phyloP scores from a whole-genome alignment of 2,888 invertebrate genomes.

The Oscheius sp. region DNA sequence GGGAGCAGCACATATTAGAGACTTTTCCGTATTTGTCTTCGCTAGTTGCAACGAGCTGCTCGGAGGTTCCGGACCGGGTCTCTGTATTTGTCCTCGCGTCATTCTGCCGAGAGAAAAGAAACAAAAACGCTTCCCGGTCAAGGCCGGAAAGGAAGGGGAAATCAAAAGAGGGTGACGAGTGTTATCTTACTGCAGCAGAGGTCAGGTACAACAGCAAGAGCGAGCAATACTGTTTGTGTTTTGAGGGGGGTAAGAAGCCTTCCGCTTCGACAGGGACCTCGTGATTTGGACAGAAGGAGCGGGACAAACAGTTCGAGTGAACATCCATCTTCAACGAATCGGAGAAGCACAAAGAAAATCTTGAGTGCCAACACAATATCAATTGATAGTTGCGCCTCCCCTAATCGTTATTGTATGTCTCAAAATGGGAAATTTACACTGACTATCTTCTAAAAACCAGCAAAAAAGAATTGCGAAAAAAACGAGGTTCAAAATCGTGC shows the following conservation, averaged over 20 bases:
- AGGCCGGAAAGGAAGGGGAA: neutral
- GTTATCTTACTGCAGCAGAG: neutral
- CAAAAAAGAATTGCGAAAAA: no score
- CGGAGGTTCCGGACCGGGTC: conserved; percentile 9
- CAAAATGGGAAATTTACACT: no score
- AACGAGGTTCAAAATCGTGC: no score
- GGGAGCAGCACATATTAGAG: neutral
- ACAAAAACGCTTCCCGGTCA: conserved; percentile 35
- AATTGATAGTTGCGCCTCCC: no score
- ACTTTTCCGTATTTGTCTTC: conserved; percentile 18
- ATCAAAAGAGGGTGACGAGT: neutral
- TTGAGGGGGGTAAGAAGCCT: neutral
- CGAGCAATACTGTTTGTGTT: neutral
- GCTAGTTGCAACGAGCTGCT: neutral
- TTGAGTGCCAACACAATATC: no score
- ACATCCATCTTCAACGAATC: no score
- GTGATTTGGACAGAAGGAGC: neutral
- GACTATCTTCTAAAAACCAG: no score
- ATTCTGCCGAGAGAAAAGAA: conserved; percentile 14
- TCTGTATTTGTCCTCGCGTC: conserved; percentile 29
- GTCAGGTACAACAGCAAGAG: neutral
- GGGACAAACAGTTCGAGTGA: no score
- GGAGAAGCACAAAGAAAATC: no score
- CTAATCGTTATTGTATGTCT: no score
- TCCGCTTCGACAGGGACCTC: neutral